Evolutionary conservation across 2,888 invertebrate genomes (phyloP).

Genomic region (Archips xylosteana): DNA sequence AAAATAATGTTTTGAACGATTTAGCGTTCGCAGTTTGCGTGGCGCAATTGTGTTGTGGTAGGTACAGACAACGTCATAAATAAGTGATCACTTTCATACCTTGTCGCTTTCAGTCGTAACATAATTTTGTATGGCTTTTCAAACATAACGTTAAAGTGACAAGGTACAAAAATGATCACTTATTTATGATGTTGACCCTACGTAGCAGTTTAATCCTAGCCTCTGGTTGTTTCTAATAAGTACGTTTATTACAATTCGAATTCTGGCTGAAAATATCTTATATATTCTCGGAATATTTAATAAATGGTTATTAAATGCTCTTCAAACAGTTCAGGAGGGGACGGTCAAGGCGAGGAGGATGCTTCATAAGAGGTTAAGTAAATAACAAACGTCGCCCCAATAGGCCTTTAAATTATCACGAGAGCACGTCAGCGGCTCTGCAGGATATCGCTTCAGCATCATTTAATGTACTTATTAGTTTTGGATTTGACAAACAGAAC

Average conservation of each 20-base stretch:
- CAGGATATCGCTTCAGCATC: background rate
- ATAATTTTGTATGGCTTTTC: no score
- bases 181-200: no score
- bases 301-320: conserved; percentile 15
- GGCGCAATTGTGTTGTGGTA: no score
- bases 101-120: no score
- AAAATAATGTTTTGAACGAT: no score
- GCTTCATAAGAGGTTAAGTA: conserved; percentile 61
- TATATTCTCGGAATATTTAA: conserved; percentile 7
- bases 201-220: background rate
- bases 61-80: no score
- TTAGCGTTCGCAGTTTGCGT: no score
- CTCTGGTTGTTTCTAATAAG: background rate
- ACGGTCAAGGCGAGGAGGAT: conserved; percentile 51
- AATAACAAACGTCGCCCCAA: conserved; percentile 50
- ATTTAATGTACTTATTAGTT: background rate
- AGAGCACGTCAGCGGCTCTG: conserved; percentile 63
- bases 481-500: background rate
- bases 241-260: background rate
- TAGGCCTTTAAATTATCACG: conserved; percentile 69
- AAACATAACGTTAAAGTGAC: no score
- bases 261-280: background rate
- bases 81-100: no score
- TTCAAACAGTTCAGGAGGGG: conserved; percentile 27
- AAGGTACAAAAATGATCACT: no score